These are phyloP conservation scores for Colossoma macropomum DNA, from an alignment of 2,113 vertebrate genomes.

Conservation along the genomic window DNA sequence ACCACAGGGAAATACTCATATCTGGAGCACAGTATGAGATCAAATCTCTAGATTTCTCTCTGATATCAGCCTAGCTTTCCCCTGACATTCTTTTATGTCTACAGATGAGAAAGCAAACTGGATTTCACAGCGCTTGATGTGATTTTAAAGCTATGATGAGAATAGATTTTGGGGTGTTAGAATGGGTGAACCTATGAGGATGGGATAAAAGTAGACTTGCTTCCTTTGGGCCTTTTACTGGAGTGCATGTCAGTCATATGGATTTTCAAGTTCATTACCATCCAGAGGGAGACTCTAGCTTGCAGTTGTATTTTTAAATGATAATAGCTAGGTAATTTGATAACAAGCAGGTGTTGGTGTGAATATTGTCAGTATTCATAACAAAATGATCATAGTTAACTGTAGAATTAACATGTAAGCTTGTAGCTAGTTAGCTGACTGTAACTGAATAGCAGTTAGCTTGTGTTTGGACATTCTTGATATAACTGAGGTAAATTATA, in stretches of 20 bases:
- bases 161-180: neutral
- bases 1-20: slow-evolving; percentile 22
- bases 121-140: slow-evolving; percentile 8
- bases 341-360: no score
- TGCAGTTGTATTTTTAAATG: neutral
- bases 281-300: neutral
- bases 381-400: no score
- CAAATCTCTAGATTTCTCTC: slow-evolving; percentile 22
- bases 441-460: no score
- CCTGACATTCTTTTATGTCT: slow-evolving; percentile 29
- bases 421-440: no score
- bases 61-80: slow-evolving; percentile 12
- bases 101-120: slow-evolving; percentile 29
- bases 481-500: no score
- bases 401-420: no score
- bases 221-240: neutral
- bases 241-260: neutral
- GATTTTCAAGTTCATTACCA: neutral
- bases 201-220: neutral
- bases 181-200: neutral
- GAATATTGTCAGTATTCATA: no score
- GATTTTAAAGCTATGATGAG: slow-evolving; percentile 22
- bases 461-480: no score
- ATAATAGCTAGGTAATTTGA: no score
- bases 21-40: slow-evolving; percentile 11